These are phyloP conservation scores for Geotrypetes seraphini DNA, from an alignment of 2,797 vertebrate genomes.

Conservation along the genomic window DNA sequence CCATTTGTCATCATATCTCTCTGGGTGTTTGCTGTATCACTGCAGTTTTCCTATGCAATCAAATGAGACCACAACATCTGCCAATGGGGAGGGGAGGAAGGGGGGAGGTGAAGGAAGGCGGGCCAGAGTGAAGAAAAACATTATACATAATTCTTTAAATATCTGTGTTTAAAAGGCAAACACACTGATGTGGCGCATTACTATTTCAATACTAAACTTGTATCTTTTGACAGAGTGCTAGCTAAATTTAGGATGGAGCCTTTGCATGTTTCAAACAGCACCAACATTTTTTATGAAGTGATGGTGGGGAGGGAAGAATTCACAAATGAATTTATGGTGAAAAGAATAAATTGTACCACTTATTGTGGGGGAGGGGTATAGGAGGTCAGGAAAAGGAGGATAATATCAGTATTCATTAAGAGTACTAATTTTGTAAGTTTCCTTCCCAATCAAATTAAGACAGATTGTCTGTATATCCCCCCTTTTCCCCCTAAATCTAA, in stretches of 20 bases:
- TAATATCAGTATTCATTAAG: too few relatives aligned
- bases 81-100: slow-evolving; percentile 66
- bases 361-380: too few relatives aligned
- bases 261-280: slow-evolving; percentile 32
- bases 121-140: slow-evolving; percentile 33
- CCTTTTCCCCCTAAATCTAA: too few relatives aligned
- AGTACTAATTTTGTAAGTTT: too few relatives aligned
- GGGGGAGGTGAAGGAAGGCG: slow-evolving; percentile 21
- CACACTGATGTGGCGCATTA: slow-evolving; percentile 19
- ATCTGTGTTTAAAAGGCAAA: slow-evolving; percentile 42
- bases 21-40: slow-evolving; percentile 99
- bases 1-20: slow-evolving; percentile 99
- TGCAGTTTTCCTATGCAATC: slow-evolving; percentile 99
- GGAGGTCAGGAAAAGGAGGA: too few relatives aligned
- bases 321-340: slow-evolving; percentile 23
- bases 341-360: slow-evolving; percentile 33
- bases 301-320: too few relatives aligned
- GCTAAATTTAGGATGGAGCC: slow-evolving; percentile 34
- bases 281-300: slow-evolving; percentile 56
- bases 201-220: slow-evolving; percentile 39
- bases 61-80: slow-evolving; percentile 99
- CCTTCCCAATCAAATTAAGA: too few relatives aligned
- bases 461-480: too few relatives aligned
- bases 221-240: slow-evolving; percentile 29
- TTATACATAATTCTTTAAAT: slow-evolving; percentile 48